phyloP scores from a whole-genome alignment of 2,797 vertebrate genomes.

The Carcharodon carcharias region DNA sequence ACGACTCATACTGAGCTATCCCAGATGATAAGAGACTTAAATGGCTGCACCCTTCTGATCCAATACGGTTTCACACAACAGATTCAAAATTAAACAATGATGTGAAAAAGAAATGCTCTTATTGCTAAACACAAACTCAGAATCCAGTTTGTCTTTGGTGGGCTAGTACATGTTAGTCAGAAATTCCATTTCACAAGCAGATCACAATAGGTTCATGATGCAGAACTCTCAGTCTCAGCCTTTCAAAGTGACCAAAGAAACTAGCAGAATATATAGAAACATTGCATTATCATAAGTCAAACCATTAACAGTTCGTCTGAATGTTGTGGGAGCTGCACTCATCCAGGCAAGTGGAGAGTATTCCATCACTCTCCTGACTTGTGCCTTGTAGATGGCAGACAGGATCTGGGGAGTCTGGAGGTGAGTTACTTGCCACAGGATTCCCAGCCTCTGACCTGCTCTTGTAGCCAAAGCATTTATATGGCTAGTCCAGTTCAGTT shows the following conservation, averaged over 20 bases:
- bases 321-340: no score
- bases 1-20: neutral
- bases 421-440: no score
- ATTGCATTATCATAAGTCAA: neutral
- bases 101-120: neutral
- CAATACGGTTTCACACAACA: neutral
- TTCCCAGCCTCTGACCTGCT: no score
- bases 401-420: no score
- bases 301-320: neutral
- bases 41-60: conserved; percentile 18
- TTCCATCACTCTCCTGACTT: no score
- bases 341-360: no score
- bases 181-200: neutral
- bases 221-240: neutral
- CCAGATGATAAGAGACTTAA: neutral
- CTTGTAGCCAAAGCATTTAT: no score
- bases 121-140: neutral
- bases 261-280: neutral
- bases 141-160: conserved; percentile 22
- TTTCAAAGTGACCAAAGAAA: neutral
- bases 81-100: neutral
- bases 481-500: no score
- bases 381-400: no score
- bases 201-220: neutral
- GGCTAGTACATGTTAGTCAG: neutral